Evolutionary conservation across 2,888 invertebrate species (phyloP).

Genomic region (Heliconius ismenius): DNA sequence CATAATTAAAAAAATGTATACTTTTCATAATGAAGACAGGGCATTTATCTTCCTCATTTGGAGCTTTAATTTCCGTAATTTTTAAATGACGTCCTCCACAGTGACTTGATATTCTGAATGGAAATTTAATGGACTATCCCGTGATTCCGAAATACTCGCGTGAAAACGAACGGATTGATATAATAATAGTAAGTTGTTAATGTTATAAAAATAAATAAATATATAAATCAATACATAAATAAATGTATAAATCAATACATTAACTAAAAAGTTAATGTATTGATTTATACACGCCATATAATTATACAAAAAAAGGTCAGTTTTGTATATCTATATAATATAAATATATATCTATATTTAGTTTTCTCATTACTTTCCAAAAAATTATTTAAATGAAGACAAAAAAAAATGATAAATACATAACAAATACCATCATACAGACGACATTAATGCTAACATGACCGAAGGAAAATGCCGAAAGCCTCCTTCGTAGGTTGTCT

Average conservation of each 20-base stretch:
- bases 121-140: slow-evolving; percentile 2
- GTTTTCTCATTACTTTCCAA: not conserved
- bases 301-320: too few species aligned
- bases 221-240: too few species aligned
- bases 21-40: slow-evolving; percentile 11
- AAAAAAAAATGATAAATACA: not conserved
- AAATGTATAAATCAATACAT: too few species aligned
- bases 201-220: too few species aligned
- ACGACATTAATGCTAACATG: slow-evolving; percentile 40
- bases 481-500: slow-evolving; percentile 61
- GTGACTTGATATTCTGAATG: slow-evolving; percentile 7
- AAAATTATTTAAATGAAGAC: not conserved
- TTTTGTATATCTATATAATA: too few species aligned
- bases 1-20: slow-evolving; percentile 13
- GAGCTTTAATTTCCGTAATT: slow-evolving; percentile 22
- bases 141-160: not conserved
- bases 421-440: not conserved
- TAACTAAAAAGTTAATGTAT: too few species aligned
- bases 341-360: too few species aligned
- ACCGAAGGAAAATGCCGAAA: slow-evolving; percentile 55
- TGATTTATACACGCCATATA: too few species aligned
- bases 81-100: slow-evolving; percentile 17
- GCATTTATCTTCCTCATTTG: slow-evolving; percentile 12
- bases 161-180: not conserved
- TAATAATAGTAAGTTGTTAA: too few species aligned